Evolutionary conservation across 2,888 invertebrate genomes (phyloP).

Genomic region (Thelaira solivaga): DNA sequence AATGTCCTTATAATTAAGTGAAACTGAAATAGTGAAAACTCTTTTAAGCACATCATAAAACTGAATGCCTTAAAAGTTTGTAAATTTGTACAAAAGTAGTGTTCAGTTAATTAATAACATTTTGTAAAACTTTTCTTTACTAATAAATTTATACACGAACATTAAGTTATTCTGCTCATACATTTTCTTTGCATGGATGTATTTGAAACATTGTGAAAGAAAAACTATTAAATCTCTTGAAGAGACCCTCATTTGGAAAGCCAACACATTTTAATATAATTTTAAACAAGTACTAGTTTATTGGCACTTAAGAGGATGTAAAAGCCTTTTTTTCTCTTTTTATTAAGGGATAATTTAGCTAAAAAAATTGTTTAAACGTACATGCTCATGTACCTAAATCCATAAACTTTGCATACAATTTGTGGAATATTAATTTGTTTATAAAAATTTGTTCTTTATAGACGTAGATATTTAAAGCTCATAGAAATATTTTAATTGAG

Average conservation of each 20-base stretch:
- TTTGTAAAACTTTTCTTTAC: neutral
- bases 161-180: neutral
- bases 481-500: conserved; percentile 12
- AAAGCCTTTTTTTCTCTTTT: conserved; percentile 12
- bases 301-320: conserved; percentile 17
- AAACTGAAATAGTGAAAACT: neutral
- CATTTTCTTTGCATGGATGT: neutral
- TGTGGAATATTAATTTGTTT: conserved; percentile 36
- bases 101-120: conserved; percentile 27
- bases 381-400: neutral
- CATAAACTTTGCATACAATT: neutral
- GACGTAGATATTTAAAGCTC: neutral
- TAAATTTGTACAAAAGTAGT: neutral
- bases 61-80: neutral
- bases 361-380: neutral
- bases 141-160: neutral
- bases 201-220: neutral
- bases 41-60: conserved; percentile 1
- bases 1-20: neutral
- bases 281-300: conserved; percentile 40
- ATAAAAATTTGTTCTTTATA: neutral
- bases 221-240: conserved; percentile 25
- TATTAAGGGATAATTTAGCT: conserved; percentile 8
- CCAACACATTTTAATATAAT: conserved; percentile 17
- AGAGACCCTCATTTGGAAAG: conserved; percentile 7